Evolutionary conservation across 2,797 vertebrate species (phyloP), one percentile per base, ranked within the genome.

Genomic region (Rhyacichthys aspro): DNA sequence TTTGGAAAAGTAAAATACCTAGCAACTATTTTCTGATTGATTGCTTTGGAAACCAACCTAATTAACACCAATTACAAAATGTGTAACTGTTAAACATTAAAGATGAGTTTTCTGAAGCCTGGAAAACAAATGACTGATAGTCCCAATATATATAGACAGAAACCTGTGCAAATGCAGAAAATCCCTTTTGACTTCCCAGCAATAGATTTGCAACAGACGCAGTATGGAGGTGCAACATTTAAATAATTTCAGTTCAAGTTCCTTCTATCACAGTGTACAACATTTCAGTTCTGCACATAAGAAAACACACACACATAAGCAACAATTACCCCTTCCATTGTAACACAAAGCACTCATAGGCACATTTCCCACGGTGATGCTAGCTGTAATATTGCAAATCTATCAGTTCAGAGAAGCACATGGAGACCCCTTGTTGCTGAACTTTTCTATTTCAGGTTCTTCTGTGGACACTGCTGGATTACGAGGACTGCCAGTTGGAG

Each of bases 381-480:
- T 16, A 18, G 62, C 28, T 32, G 56, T 52, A 47, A 43, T 54
- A 69, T 12, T 49, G 39, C 36, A 18, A 66, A 12, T 17, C 44
- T 67, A 43, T 84, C 43, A 77, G 55, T 83, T 81, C 59, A 80
- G 69, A 68, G 71, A 79, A 44, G 72, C 67, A n/a, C 57, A 76
- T 79, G 0, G 73, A 55, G 32, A 81, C 75, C 61, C 39, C 9
- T 58, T 76, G 34, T 86, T 84, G 0, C 77, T 81, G 15, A 63
- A 1, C 4, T 74, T 68, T 75, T 74, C 90, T 42, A 79, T 82
- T 65, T 94, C 93, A 14, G 62, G 78, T 52, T 78, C 79, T 59
- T 89, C 89, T 2, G 77, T 18, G 10, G 82, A 82, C 78, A 63
- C 8, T 19, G 76, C 74, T 67, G 72, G 23, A 7, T 74, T 76